These are phyloP conservation scores for Pandemis corylana DNA, from an alignment of 2,888 invertebrate genomes.

Conservation along the genomic window DNA sequence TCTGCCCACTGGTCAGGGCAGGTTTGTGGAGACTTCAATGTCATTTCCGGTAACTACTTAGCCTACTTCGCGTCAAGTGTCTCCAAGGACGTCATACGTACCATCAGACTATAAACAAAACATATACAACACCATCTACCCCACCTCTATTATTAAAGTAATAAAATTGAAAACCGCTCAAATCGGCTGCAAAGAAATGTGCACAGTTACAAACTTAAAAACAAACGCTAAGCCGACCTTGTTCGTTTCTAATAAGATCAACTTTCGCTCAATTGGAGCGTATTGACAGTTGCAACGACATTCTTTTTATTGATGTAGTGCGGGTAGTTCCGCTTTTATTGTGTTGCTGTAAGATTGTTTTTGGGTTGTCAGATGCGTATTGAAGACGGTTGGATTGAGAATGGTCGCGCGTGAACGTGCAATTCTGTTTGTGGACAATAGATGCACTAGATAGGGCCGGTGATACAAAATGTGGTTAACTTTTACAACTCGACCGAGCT, in stretches of 20 bases:
- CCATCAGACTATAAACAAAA: slow-evolving; percentile 18
- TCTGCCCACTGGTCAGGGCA: background rate
- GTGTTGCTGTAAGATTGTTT: background rate
- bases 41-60: slow-evolving; percentile 32
- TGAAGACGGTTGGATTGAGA: slow-evolving; percentile 8
- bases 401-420: slow-evolving; percentile 34
- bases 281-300: background rate
- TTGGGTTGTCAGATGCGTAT: background rate
- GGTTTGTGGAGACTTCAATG: slow-evolving; percentile 8
- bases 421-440: slow-evolving; percentile 38
- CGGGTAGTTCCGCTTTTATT: background rate
- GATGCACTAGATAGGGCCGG: slow-evolving; percentile 36
- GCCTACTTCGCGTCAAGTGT: slow-evolving; percentile 26
- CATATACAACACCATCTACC: background rate
- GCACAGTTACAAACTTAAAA: background rate
- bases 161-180: slow-evolving; percentile 10
- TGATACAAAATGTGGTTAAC: background rate
- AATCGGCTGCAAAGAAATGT: background rate
- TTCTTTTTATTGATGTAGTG: background rate
- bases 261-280: background rate
- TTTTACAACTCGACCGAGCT: background rate
- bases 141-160: background rate
- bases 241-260: background rate
- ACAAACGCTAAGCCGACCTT: background rate
- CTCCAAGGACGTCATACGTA: slow-evolving; percentile 26